Evolutionary conservation across 2,888 invertebrate species (phyloP).

Genomic region (Drosophila stalkeri): DNA sequence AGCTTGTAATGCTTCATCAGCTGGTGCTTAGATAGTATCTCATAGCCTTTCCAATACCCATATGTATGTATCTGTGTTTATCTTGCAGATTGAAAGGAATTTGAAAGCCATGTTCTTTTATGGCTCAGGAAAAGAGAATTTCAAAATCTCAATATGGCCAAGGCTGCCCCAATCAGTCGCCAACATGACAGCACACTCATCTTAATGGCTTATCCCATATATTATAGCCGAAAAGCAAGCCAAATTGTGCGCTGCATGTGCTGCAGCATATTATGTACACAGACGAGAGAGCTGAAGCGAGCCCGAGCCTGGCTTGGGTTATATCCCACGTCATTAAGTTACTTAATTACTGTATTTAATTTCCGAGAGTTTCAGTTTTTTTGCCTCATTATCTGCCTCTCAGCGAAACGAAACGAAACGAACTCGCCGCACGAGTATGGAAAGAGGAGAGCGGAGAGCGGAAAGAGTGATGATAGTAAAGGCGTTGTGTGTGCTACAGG

Average conservation of each 20-base stretch:
- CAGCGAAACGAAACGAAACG: constrained; percentile 31
- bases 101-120: constrained; percentile 12
- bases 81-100: constrained; percentile 1
- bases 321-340: constrained; percentile 79
- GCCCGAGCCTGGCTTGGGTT: constrained; percentile 20
- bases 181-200: constrained; percentile 28
- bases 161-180: constrained; percentile 35
- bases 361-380: constrained; percentile 61
- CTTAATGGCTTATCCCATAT: constrained; percentile 47
- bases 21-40: not conserved
- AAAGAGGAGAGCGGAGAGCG: not conserved
- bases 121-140: constrained; percentile 6
- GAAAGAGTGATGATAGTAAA: not conserved
- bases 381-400: constrained; percentile 68
- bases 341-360: constrained; percentile 80
- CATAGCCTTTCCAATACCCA: not conserved
- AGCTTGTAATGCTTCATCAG: not conserved
- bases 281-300: constrained; percentile 2
- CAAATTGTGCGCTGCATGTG: constrained; percentile 39
- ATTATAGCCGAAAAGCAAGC: constrained; percentile 18
- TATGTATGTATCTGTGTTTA: too few species aligned
- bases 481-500: not conserved
- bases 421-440: constrained; percentile 8
- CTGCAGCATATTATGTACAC: constrained; percentile 21
- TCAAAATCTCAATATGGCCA: constrained; percentile 30